A percentile compares a stretch with the other conserved stretches of the same genome.
phyloP scores from a whole-genome alignment of 2,888 invertebrate species.

The Chalcosyrphus nemorum region DNA sequence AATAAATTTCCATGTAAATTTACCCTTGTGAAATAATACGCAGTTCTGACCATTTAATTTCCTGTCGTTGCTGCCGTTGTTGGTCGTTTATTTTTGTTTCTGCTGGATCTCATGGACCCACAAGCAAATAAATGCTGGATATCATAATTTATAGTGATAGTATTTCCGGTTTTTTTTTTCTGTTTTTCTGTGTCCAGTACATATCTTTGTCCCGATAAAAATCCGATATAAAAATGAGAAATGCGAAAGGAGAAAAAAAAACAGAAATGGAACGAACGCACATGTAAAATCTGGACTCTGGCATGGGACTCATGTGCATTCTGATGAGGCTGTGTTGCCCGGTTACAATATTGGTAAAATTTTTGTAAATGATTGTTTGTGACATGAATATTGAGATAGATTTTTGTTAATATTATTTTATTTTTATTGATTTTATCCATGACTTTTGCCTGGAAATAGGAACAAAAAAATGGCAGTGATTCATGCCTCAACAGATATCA shows the following conservation, averaged over 20 bases:
- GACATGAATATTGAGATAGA: slow-evolving; percentile 45
- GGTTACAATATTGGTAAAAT: slow-evolving; percentile 36
- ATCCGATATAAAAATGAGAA: slow-evolving; percentile 46
- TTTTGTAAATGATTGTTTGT: slow-evolving; percentile 46
- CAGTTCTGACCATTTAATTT: slow-evolving; percentile 63
- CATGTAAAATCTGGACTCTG: slow-evolving; percentile 18
- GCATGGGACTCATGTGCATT: slow-evolving; percentile 18
- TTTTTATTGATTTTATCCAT: slow-evolving; percentile 51
- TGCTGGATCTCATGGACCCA: not conserved
- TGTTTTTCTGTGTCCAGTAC: no score
- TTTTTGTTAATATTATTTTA: slow-evolving; percentile 34
- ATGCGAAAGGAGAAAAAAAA: not conserved
- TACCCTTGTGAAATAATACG: slow-evolving; percentile 51
- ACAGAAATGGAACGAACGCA: not conserved
- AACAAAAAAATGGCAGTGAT: no score
- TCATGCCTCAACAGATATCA: no score
- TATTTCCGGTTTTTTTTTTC: slow-evolving; percentile 59
- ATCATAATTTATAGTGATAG: slow-evolving; percentile 66
- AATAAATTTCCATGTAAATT: slow-evolving; percentile 68
- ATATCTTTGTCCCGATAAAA: slow-evolving; percentile 43
- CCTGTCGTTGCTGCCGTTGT: slow-evolving; percentile 43
- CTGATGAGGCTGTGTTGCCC: slow-evolving; percentile 41
- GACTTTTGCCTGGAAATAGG: not conserved
- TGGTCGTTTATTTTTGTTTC: slow-evolving; percentile 4
- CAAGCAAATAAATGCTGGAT: slow-evolving; percentile 51